Base-by-base conservation (phyloP, 2,113 vertebrate species). In the Falcunculus frontatus region DNA sequence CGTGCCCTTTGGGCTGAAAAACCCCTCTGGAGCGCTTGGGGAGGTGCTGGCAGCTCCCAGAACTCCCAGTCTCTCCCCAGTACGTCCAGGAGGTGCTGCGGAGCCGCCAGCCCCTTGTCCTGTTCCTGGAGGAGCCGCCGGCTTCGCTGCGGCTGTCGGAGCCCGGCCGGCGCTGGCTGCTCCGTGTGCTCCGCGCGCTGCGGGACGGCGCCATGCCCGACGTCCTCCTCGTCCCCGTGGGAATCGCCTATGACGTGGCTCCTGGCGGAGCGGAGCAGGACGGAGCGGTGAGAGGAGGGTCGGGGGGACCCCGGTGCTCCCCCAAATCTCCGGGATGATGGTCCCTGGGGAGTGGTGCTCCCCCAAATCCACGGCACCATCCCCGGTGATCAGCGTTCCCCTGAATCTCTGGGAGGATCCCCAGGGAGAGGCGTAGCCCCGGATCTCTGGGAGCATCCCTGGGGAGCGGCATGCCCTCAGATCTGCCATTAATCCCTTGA, bases 171-270 rank as follows among this genome's bases (percentile, higher is more conserved):
- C 37, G 30, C 16, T 98, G 98, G 98, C 77, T 98, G 82, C 89
- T 95, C 7, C 47, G 82, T 27, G 92, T 99, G 75, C 96, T 97
- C 4, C 95, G 97, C 33, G 97, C 98, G 0, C 83, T 99, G 84
- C 96, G 82, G 33, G 93, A 93, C 1, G 95, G 97, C 5, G 65
- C 90, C 3, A 91, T 99, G 60, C 90, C 98, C 2, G 98, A 99
- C 18, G 93, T 98, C 64, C 92, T 93, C 27, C 29, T 99, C 47
- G 97, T 99, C 32, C 99, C 99, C 1, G 98, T 99, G 93, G 98
- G 98, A 53, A 96, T 99, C 39, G 97, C 98, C 82, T 99, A 99
- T 1, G 99, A 98, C 1, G 6, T 81, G 49, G 50, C 73, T 39
- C 98, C 97, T 0, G 94, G 89, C 3, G 8, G 26, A 6, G 9